Conservation (phyloP, 2,113 vertebrate species). For the Sorex fumeus region DNA sequence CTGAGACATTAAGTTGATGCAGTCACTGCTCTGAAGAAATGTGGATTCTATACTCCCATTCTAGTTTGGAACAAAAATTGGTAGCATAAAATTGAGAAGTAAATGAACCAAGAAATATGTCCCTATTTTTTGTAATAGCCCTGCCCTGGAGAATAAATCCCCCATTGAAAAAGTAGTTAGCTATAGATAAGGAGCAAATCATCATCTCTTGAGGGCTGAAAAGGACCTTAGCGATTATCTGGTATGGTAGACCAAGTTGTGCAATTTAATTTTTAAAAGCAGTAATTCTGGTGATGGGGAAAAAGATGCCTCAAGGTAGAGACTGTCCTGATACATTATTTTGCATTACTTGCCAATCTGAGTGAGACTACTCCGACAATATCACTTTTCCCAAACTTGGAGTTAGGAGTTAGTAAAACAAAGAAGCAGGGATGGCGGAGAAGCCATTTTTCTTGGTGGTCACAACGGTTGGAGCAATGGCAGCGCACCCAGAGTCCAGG, state of each 20-base stretch:
- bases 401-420: constrained; percentile 45
- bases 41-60: constrained; percentile 69
- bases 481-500: background rate
- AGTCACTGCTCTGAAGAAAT: constrained; percentile 73
- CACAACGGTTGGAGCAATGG: background rate
- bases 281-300: constrained; percentile 26
- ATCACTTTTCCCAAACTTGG: constrained; percentile 19
- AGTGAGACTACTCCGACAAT: constrained; percentile 19
- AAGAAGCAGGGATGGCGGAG: background rate
- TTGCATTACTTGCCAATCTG: constrained; percentile 48
- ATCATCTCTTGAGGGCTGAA: constrained; percentile 46
- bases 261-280: constrained; percentile 73
- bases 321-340: constrained; percentile 63
- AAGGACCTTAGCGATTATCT: constrained; percentile 57
- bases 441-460: constrained; percentile 30
- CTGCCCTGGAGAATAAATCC: constrained; percentile 76
- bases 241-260: constrained; percentile 54
- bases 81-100: constrained; percentile 80
- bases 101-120: constrained; percentile 77
- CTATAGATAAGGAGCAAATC: constrained; percentile 73
- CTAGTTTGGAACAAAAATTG: constrained; percentile 76
- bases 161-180: constrained; percentile 68
- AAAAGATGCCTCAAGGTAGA: constrained; percentile 60
- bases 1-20: constrained; percentile 76
- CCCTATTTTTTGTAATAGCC: constrained; percentile 72